Evolutionary conservation across 2,113 vertebrate genomes (phyloP).

Genomic region (Nycticebus coucang): DNA sequence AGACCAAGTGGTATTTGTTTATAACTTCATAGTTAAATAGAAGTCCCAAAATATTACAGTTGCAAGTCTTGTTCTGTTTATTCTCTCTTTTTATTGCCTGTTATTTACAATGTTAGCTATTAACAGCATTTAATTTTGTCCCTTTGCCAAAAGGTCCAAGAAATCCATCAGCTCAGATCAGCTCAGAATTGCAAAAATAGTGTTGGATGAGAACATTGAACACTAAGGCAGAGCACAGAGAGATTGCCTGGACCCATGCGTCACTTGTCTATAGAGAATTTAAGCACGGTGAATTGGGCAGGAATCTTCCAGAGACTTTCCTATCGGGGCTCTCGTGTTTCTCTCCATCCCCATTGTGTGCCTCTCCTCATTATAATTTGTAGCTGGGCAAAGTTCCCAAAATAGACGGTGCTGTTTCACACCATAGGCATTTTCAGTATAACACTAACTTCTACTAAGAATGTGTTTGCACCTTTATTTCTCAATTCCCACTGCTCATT

Average conservation of each 20-base stretch:
- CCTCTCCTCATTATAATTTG: background rate
- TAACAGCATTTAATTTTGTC: background rate
- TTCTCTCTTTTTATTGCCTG: background rate
- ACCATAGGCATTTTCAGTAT: background rate
- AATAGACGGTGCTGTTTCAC: background rate
- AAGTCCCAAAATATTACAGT: background rate
- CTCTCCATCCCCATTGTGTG: background rate
- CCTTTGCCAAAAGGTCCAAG: background rate
- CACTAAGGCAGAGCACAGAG: background rate
- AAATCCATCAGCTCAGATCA: background rate
- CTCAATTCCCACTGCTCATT: background rate
- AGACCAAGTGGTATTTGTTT: background rate
- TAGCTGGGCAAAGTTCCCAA: background rate
- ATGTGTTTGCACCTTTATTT: background rate
- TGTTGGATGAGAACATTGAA: background rate
- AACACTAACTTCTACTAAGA: background rate
- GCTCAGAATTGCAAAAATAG: background rate
- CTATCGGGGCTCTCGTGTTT: background rate
- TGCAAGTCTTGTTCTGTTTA: background rate
- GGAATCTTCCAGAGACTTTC: background rate
- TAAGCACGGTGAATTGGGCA: background rate
- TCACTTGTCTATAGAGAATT: background rate
- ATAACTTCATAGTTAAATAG: conserved; percentile 4
- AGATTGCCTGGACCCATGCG: background rate
- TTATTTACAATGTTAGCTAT: background rate